These are phyloP conservation scores for Isurus oxyrinchus DNA, from an alignment of 2,113 vertebrate genomes.

Conservation along the genomic window DNA sequence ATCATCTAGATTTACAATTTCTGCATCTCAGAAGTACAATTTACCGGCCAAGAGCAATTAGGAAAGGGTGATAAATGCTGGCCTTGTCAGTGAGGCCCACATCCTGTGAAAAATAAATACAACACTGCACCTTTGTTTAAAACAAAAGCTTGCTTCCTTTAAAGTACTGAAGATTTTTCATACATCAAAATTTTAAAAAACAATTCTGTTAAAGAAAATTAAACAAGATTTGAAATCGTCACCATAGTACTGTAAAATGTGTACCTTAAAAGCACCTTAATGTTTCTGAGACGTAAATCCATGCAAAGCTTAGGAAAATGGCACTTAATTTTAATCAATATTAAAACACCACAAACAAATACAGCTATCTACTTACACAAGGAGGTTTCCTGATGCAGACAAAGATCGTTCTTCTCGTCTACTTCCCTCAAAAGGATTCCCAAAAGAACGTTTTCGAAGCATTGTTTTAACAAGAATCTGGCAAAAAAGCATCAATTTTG, in stretches of 20 bases:
- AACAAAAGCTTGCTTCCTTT: background rate
- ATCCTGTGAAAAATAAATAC: background rate
- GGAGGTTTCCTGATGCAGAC: constrained; percentile 62
- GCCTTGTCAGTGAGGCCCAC: background rate
- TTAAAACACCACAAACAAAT: background rate
- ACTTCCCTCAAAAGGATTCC: constrained; percentile 87
- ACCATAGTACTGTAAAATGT: background rate
- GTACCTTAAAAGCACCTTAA: background rate
- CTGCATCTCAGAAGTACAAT: background rate
- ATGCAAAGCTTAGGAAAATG: background rate
- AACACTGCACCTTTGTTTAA: background rate
- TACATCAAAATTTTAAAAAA: background rate
- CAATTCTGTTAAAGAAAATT: background rate
- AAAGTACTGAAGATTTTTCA: background rate
- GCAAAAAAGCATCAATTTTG: constrained; percentile 35
- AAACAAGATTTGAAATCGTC: background rate
- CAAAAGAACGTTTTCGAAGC: constrained; percentile 93
- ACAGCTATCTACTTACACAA: constrained; percentile 66
- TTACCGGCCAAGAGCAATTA: background rate
- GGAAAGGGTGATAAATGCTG: background rate
- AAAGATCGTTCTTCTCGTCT: constrained; percentile 73
- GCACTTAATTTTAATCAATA: background rate
- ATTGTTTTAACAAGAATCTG: constrained; percentile 96
- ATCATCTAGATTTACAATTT: background rate
- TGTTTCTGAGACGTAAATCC: background rate